These are phyloP conservation scores for Blennius ocellaris DNA, from an alignment of 2,113 vertebrate species.

Conservation along the genomic window DNA sequence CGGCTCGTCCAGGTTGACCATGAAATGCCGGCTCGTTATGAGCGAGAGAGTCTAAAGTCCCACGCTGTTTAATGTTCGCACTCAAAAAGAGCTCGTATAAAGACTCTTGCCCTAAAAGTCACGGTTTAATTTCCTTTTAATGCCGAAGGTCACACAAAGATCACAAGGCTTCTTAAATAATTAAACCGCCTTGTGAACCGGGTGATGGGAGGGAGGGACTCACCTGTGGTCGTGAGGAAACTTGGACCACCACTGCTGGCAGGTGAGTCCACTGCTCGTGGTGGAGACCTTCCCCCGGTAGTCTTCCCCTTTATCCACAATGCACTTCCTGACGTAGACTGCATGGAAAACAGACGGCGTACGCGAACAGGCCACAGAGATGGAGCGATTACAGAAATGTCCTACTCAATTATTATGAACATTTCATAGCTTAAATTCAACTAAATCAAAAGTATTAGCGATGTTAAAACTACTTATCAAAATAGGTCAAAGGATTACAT, in stretches of 20 bases:
- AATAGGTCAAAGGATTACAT: no score
- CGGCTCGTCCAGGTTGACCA: no score
- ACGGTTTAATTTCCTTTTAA: neutral
- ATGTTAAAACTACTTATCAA: no score
- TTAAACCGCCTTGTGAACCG: neutral
- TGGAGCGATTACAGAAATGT: no score
- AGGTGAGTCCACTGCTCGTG: constrained; percentile 85
- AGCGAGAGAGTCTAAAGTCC: no score
- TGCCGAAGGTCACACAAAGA: neutral
- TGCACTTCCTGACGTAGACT: constrained; percentile 93
- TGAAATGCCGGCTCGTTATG: no score
- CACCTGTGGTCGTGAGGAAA: constrained; percentile 96
- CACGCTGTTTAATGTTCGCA: no score
- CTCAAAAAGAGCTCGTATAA: no score
- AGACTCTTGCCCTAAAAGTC: neutral
- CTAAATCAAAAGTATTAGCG: no score
- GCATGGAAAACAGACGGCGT: constrained; percentile 7
- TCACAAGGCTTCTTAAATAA: neutral
- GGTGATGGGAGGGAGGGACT: neutral
- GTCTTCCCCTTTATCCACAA: constrained; percentile 85
- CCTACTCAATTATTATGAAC: no score
- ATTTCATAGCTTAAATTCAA: no score
- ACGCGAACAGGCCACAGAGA: neutral
- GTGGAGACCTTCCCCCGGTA: constrained; percentile 88
- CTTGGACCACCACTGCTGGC: constrained; percentile 91